Evolutionary conservation across 2,888 invertebrate species (phyloP), one percentile per base, ranked within the genome.

Genomic region (Odontocolon sp.): DNA sequence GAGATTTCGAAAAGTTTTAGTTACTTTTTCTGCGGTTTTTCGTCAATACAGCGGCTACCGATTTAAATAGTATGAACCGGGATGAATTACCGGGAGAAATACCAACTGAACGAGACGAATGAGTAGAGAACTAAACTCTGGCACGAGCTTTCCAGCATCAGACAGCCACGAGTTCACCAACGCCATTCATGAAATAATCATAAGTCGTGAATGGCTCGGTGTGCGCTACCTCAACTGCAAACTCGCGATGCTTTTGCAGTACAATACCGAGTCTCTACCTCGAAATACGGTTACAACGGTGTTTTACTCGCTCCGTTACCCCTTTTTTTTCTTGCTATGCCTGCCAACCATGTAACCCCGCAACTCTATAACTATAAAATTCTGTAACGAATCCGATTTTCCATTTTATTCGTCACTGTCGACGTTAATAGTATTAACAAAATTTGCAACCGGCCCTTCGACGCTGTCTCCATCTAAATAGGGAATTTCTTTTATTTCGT

Each of bases 171-270:
- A 21, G 47, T 14, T 33, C 11, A 47, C 63, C 23, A 45, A 63
- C 33, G 47, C 36, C 63, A 63, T 63, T 63, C 63, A 63, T 63
- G 63, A 63, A 63, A 63, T 63, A 63, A 63, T 63, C 63, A 63
- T 63, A 63, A 63, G 33, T 47, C 63, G 63, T 63, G 63, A 63
- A 63, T 63, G 63, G 63, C 63, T 33, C 21, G 33, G 21, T 47
- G 4, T 11, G 63, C 63, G 45, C 33, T 33, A 33, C 36, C 63
- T 63, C 47, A 18, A 36, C 63, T 47, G 33, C 45, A 21, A 45
- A 63, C 45, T 45, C 21, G 33, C 33, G 33, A 8, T 23, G 47
- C 47, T 61, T 61, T 31, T 18, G 21, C 45, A 61, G 31, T 45
- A 31, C 45, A 21, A 16, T n/a, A 9, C n/a, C 9, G 42, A 21